A percentile compares a stretch with the other conserved stretches of the same genome.
Evolutionary conservation across 1,140 invertebrate species (phyloP).

Genomic region (Oryctes rhinoceros): DNA sequence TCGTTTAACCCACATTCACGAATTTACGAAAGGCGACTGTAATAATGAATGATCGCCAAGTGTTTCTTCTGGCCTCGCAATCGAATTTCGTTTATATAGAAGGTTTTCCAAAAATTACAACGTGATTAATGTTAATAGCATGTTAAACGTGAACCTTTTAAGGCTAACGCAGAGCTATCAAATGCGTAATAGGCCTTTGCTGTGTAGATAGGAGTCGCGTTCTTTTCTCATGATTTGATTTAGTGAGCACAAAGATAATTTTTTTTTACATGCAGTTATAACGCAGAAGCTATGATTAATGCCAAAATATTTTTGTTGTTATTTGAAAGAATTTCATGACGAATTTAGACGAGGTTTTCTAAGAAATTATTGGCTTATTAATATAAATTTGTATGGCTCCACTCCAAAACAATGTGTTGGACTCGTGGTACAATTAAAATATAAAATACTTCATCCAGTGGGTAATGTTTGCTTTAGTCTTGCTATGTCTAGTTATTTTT

Average conservation of each 20-base stretch:
- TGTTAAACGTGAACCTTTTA: not conserved
- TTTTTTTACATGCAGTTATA: not conserved
- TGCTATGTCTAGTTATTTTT: too few species aligned
- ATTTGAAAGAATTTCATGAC: constrained; percentile 2
- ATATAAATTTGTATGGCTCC: not conserved
- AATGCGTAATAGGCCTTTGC: not conserved
- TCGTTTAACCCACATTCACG: not conserved
- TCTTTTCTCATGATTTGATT: not conserved
- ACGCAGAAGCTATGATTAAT: not conserved
- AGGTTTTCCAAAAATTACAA: not conserved
- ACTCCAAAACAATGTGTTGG: not conserved
- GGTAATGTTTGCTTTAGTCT: too few species aligned
- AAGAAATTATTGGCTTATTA: constrained; percentile 1
- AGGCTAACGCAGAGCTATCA: not conserved
- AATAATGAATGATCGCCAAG: not conserved
- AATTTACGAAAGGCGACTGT: not conserved
- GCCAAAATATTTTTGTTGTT: not conserved
- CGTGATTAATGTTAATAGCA: not conserved
- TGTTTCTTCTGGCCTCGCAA: not conserved
- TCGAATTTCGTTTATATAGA: not conserved
- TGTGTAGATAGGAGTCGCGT: not conserved
- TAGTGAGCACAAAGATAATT: not conserved
- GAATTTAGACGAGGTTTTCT: not conserved
- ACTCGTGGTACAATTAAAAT: too few species aligned
- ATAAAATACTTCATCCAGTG: too few species aligned